Evolutionary conservation across 2,113 vertebrate genomes (phyloP), one percentile per base, ranked within the genome.

Genomic region (Acanthisitta chloris): DNA sequence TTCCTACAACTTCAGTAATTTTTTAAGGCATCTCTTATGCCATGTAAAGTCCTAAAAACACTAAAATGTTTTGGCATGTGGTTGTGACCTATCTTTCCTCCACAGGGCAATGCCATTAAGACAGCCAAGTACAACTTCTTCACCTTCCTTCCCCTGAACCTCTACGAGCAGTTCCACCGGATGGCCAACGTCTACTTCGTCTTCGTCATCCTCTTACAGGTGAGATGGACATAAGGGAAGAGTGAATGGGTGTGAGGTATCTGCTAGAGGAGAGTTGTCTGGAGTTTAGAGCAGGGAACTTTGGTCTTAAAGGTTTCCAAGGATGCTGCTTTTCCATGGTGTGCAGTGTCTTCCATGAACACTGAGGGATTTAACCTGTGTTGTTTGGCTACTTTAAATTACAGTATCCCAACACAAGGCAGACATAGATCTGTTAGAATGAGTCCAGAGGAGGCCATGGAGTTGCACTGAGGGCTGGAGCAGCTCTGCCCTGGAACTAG

Each of bases 111-210:
- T 52, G 81, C 97, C 92, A 98, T 99, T 81, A 98, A 86, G 94
- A 99, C 99, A 6, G 96, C 98, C 90, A 99, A 99, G 92, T 99
- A 99, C 98, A 98, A 98, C 78, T 2, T 97, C 52, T 89, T 99
- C 81, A 99, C 99, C 34, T 99, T 99, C 96, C 96, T 99, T 93
- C 99, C 99, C 0, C 95, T 98, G 59, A 99, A 98, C 71, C 97
- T 99, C 86, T 99, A 98, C 0, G 99, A 99, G 90, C 99, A 99
- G 96, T 99, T 99, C 95, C 98, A 99, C 67, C 97, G 98, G 3
- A 55, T 91, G 26, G 99, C 99, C 74, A 99, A 99, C 34, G 17
- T 99, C 92, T 99, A 99, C 97, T 99, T 99, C 34, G 98, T 99
- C 80, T 95, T 99, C 5, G 98, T 99, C 82, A 92, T 99, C 89